A percentile compares a stretch with the other conserved stretches of the same genome.
phyloP scores from a whole-genome alignment of 1,140 invertebrate species.

The Cotesia glomerata region DNA sequence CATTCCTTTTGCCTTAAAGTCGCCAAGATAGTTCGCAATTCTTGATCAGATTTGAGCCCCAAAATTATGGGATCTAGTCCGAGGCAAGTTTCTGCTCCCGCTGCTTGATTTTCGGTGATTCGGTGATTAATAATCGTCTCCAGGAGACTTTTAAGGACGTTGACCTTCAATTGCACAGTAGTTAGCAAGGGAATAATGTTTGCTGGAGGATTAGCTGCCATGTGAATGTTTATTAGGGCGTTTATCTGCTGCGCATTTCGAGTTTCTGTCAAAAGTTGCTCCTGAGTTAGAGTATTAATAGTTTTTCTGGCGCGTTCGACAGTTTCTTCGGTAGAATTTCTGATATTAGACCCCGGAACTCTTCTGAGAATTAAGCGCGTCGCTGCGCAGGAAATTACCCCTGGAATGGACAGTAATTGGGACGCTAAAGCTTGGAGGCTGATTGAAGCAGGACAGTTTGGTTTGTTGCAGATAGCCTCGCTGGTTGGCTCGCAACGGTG shows the following conservation, averaged over 20 bases:
- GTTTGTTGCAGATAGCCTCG: conserved; percentile 45
- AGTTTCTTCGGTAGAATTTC: conserved; percentile 47
- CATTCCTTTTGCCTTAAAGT: conserved; percentile 50
- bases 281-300: conserved; percentile 43
- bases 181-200: conserved; percentile 54
- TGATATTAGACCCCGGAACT: conserved; percentile 51
- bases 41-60: conserved; percentile 48
- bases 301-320: conserved; percentile 45
- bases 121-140: conserved; percentile 47
- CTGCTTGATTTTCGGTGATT: conserved; percentile 51
- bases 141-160: conserved; percentile 49
- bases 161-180: conserved; percentile 52
- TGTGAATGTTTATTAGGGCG: conserved; percentile 53
- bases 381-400: conserved; percentile 50
- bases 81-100: conserved; percentile 42
- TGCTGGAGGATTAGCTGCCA: conserved; percentile 47
- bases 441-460: conserved; percentile 50
- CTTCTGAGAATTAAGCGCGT: conserved; percentile 51
- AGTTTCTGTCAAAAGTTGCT: conserved; percentile 52
- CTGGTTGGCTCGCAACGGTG: conserved; percentile 43
- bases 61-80: conserved; percentile 46
- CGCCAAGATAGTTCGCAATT: conserved; percentile 48
- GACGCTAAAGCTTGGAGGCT: conserved; percentile 55
- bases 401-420: conserved; percentile 53
- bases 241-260: conserved; percentile 52